Base-by-base conservation (phyloP, 92 coral and sea anemone species). In the Micromussa lordhowensis region DNA sequence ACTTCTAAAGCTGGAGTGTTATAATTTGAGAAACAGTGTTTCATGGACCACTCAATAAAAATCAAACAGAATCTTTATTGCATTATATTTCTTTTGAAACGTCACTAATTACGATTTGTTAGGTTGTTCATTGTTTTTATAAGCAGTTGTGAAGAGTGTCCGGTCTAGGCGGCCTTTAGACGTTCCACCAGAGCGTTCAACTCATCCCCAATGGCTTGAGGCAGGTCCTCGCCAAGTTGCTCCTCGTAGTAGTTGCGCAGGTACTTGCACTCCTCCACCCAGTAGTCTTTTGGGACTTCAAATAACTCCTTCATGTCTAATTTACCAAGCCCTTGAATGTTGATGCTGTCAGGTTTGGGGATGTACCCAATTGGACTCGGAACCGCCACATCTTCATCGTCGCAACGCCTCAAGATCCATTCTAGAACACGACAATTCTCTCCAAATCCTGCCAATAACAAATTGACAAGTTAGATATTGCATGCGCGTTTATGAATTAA, bases 381-480 rank as follows among this genome's bases (percentile, higher is more conserved):
- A 16, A 88, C 94, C 16, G 94, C 92, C 55, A 97, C 89, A 35
- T 97, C 99, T 78, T 96, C 98, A 57, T 91, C 86, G 75, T 94
- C 90, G 63, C 95, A 91, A 66, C 99, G 98, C 54, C 81, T 91
- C 86, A 95, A 96, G 38, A 94, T 76, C 99, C 99, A 97, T 77
- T 97, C 99, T 49, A 97, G 73, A 16, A 97, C 99, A 35, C 99
- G 96, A 86, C 93, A 87, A 86, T 97, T 97, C 89, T 97, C 99
- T 26, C 99, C 98, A 87, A 94, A 97, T 69, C 99, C 99, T 97
- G 80, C 6, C 48, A 72, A 40, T 61, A 40, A 28, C 74, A 82
- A 77, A 84, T 7, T 31, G 18, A 31, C 18, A 72, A 2, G 14
- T 22, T 36, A 32, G 40, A 34, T 44, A 44, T 11, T 7, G 51